A percentile compares a stretch with the other conserved stretches of the same genome.
Evolutionary conservation across 2,888 invertebrate species (phyloP).

Genomic region (Platerodrilus igneus): DNA sequence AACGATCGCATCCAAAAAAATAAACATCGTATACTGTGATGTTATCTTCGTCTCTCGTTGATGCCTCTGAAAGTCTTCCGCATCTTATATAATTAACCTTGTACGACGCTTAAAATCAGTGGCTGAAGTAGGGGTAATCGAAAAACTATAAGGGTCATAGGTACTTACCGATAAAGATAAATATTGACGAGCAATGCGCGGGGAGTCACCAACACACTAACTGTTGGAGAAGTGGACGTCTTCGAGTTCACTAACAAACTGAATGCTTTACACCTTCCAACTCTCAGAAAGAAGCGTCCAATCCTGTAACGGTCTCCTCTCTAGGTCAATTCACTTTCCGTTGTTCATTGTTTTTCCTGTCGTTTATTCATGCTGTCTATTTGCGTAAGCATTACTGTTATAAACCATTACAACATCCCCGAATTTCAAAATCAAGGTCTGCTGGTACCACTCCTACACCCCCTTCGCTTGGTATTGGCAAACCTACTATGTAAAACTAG

Average conservation of each 20-base stretch:
- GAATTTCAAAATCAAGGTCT: slow-evolving; percentile 27
- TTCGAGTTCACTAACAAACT: slow-evolving; percentile 42
- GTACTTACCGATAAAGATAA: slow-evolving; percentile 27
- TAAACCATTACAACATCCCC: slow-evolving; percentile 19
- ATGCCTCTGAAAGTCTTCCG: slow-evolving; percentile 30
- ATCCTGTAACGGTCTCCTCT: slow-evolving; percentile 39
- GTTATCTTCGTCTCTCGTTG: slow-evolving; percentile 28
- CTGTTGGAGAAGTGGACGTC: slow-evolving; percentile 39
- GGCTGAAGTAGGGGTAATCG: slow-evolving; percentile 25
- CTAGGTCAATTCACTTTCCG: slow-evolving; percentile 42
- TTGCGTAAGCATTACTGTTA: no score
- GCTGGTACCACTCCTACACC: no score
- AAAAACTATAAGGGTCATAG: slow-evolving; percentile 30
- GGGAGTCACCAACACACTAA: slow-evolving; percentile 28
- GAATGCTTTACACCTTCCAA: slow-evolving; percentile 38
- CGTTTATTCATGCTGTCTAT: slow-evolving; percentile 27
- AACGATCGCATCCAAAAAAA: not conserved
- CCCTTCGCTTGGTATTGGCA: no score
- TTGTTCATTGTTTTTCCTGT: slow-evolving; percentile 34
- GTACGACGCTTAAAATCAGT: slow-evolving; percentile 17
- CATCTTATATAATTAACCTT: slow-evolving; percentile 31
- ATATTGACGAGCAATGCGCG: slow-evolving; percentile 33
- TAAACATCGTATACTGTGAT: slow-evolving; percentile 4
- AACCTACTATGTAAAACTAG: no score
- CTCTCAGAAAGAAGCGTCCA: slow-evolving; percentile 38